Evolutionary conservation across 2,797 vertebrate genomes (phyloP), one percentile per base, ranked within the genome.

Genomic region (Ataeniobius toweri): DNA sequence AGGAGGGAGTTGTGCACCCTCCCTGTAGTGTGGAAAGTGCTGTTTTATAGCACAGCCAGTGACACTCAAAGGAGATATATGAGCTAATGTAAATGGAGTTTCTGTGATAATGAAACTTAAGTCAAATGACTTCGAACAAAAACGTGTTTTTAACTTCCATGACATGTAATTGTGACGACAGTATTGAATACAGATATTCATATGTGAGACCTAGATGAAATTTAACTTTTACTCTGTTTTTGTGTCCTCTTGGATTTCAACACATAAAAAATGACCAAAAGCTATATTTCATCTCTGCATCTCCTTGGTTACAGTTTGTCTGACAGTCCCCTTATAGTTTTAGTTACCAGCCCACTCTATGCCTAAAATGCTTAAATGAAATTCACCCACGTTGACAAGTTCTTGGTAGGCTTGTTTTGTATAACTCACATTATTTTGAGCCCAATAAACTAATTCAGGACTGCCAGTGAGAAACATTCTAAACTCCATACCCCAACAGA

Each of bases 31-130:
- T 80, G 84, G 85, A 79, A 88, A 91, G 80, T 88, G 83, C 86
- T 58, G 79, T 67, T 84, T 81, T 72, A 28, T 48, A 78, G 85
- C 78, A 69, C 75, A 80, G 83, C 86, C 87, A 85, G 51, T 89
- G 91, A 88, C 90, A 86, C 80, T 85, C 83, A 73, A 26, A 76
- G 73, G 78, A 90, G 89, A 92, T 85, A 88, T 79, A 91, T 81
- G 91, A 92, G 89, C 89, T 85, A 88, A 91, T 89, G 78, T 67
- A 86, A 91, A 86, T 85, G 85, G 86, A 88, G 75, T 84, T 80
- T 84, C 73, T 22, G 79, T 78, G 86, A 91, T 89, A 81, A 88
- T 77, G 82, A 76, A 73, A 78, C 85, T 81, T 85, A 82, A 88
- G 81, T 89, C 88, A 76, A 83, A 83, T 84, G 86, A 80, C 89